Evolutionary conservation across 2,113 vertebrate species (phyloP), one percentile per base, ranked within the genome.

Genomic region (Oceanodroma tethys): DNA sequence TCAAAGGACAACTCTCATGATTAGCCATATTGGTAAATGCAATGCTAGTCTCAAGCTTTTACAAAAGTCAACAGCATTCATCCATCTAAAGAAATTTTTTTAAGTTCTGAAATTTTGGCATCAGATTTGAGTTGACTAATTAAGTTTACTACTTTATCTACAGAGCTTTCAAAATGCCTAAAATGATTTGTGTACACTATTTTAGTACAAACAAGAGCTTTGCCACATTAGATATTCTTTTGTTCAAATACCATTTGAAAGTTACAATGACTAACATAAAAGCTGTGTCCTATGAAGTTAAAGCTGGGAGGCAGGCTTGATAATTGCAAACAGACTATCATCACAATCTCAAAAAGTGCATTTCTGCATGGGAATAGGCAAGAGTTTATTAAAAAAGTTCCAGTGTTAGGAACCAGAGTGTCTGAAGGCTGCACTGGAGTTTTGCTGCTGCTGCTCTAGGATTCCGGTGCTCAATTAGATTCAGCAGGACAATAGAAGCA

Each of bases 161-260:
- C 10, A 55, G 32, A 80, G 79, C 71, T 91, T 90, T 79, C 78
- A 87, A 89, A 85, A 81, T 10, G 17, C 71, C 67, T 22, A 9
- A 67, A 82, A 15, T 71, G 7, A 93, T 91, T 72, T 87, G n/a
- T 87, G 71, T 80, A 93, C 83, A 84, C 62, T 74, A 70, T 87
- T 95, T 96, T 63, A 80, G 67, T 65, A 70, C 81, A 94, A 93
- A 82, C 72, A 86, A 93, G 70, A 85, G 93, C 87, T 95, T 95
- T 94, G 91, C 81, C 90, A 95, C 94, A 95, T 96, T 95, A 97
- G 85, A 90, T 88, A 97, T 95, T 96, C 96, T 94, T 97, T 96
- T 97, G 97, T 97, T 94, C 87, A 58, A 94, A 76, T 86, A 55
- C 93, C 88, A 86, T 95, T 94, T 82, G 84, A 80, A 91, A 97